Base-by-base conservation (phyloP, 2,113 vertebrate genomes). In the Aptenodytes patagonicus region DNA sequence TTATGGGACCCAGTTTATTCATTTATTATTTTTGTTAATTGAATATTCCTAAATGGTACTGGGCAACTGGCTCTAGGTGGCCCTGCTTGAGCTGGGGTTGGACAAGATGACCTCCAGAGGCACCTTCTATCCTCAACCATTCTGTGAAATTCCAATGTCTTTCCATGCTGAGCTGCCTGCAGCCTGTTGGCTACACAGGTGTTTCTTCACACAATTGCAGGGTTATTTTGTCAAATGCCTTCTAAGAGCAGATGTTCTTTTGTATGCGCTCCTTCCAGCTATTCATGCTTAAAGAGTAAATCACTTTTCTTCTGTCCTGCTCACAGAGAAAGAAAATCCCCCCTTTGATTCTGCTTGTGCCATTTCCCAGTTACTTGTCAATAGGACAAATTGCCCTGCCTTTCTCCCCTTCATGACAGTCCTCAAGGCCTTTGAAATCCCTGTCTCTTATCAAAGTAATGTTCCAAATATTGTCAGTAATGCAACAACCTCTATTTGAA, bases 201-300 rank as follows among this genome's bases (percentile, higher is more conserved):
- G 47, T 79, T 81, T 51, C 55, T 79, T 89, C 47, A 60, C 68
- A 55, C 5, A 78, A 96, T 32, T 29, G 72, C 42, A 80, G 75
- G 54, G 86, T 91, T 91, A 72, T 89, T 93, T 89, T 89, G 22
- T 90, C 86, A 96, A 95, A 72, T 77, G 34, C 25, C 40, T 92
- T 88, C 79, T 75, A 83, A 90, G 51, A 91, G 38, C 22, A 66
- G 52, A 62, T 52, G 42, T 57, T 80, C 51, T 87, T 91, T 87
- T 71, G 11, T 87, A 34, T 57, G 49, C 18, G 28, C 49, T 83
- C 69, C 65, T 76, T 87, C 57, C 46, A 95, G 55, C 47, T 92
- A 88, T 89, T 91, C 78, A 83, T 10, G 29, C 42, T 87, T 46
- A 49, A 89, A 42, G 28, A 86, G 57, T 8, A 91, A 94, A 89